Evolutionary conservation across 2,797 vertebrate genomes (phyloP).

Genomic region (Brachyrhaphis roseni): DNA sequence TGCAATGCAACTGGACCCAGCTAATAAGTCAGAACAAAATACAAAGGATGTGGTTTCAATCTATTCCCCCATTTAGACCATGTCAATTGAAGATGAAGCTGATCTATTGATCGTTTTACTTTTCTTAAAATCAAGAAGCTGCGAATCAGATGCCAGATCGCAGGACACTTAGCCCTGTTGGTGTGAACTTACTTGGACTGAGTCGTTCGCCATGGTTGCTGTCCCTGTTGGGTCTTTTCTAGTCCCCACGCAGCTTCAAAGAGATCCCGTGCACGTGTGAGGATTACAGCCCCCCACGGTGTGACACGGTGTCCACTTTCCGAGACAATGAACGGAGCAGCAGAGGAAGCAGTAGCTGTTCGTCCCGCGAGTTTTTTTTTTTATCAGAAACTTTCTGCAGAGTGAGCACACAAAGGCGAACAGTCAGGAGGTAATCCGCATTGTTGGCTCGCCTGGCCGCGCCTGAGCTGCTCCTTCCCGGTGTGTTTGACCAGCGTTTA

Average conservation of each 20-base stretch:
- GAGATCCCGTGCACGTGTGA: background rate
- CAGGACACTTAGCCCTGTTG: slow-evolving; percentile 17
- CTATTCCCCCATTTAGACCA: background rate
- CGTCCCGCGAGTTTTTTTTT: background rate
- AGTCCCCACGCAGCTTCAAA: background rate
- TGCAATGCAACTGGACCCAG: background rate
- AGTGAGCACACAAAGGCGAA: slow-evolving; percentile 63
- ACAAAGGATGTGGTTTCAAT: background rate
- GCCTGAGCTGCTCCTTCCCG: slow-evolving; percentile 63
- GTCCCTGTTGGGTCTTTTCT: slow-evolving; percentile 21
- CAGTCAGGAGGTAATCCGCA: slow-evolving; percentile 73
- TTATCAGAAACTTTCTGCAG: slow-evolving; percentile 47
- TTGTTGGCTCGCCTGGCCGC: slow-evolving; percentile 64
- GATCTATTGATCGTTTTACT: background rate
- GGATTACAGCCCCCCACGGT: slow-evolving; percentile 1
- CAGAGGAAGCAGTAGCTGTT: background rate
- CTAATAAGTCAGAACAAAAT: background rate
- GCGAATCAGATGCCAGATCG: background rate
- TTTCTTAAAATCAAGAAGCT: background rate
- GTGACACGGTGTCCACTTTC: slow-evolving; percentile 13
- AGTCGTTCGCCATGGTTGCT: slow-evolving; percentile 81
- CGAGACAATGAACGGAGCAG: slow-evolving; percentile 7
- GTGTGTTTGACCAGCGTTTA: background rate
- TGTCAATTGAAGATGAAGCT: background rate
- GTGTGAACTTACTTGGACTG: slow-evolving; percentile 79